A percentile compares a stretch with the other conserved stretches of the same genome.
phyloP scores from a whole-genome alignment of 1,140 invertebrate species.

The Odontomachus brunneus region DNA sequence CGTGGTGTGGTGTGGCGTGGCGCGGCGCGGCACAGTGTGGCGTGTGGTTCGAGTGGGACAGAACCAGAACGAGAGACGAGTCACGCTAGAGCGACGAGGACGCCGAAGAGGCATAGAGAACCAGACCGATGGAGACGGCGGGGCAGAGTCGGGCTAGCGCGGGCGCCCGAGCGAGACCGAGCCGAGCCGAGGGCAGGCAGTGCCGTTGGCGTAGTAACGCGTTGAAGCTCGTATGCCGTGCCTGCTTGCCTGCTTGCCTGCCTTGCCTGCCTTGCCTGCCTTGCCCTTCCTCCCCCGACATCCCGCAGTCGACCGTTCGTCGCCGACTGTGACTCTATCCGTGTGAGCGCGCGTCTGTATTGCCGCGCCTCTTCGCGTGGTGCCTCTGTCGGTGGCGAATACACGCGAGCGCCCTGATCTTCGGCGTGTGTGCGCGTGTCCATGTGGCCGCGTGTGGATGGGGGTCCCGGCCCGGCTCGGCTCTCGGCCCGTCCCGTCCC shows the following conservation, averaged over 20 bases:
- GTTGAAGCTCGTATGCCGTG: conserved; percentile 52
- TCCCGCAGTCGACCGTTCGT: conserved; percentile 47
- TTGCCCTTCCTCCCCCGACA: conserved; percentile 64
- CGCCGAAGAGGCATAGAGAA: conserved; percentile 61
- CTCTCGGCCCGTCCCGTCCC: conserved; percentile 79
- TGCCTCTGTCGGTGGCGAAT: conserved; percentile 53
- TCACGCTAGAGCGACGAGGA: conserved; percentile 53
- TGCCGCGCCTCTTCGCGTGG: conserved; percentile 64
- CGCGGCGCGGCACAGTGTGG: conserved; percentile 8
- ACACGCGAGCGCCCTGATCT: conserved; percentile 62
- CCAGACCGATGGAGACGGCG: conserved; percentile 51
- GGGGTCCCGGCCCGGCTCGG: conserved; percentile 81
- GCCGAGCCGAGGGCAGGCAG: conserved; percentile 68
- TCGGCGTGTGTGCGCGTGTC: conserved; percentile 68
- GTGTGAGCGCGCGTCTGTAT: conserved; percentile 75
- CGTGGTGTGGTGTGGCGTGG: conserved; percentile 42
- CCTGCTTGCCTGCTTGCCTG: conserved; percentile 67
- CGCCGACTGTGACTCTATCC: conserved; percentile 62
- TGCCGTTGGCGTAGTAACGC: conserved; percentile 73
- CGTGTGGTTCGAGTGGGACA: too few relatives aligned
- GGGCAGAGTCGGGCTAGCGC: conserved; percentile 64
- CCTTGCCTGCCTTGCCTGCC: conserved; percentile 51
- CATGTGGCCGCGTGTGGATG: conserved; percentile 71
- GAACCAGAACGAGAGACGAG: conserved; percentile 42
- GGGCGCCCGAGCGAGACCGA: conserved; percentile 72